A percentile compares a stretch with the other conserved stretches of the same genome.
Evolutionary conservation across 2,113 vertebrate species (phyloP).

Genomic region (Rhinichthys klamathensis): DNA sequence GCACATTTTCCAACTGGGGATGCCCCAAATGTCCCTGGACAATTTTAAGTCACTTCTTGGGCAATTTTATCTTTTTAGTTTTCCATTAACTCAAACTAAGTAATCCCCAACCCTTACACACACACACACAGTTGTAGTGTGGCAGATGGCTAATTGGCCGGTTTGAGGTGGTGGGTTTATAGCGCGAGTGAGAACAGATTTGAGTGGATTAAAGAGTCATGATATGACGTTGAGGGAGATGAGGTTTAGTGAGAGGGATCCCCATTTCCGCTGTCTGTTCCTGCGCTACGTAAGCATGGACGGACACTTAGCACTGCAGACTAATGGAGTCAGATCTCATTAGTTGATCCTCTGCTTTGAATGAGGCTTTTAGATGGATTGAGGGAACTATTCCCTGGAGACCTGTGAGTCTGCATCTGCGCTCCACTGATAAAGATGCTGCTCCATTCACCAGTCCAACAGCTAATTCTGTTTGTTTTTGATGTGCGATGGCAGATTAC

Average conservation of each 20-base stretch:
- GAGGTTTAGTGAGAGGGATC: conserved; percentile 36
- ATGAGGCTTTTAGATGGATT: conserved; percentile 62
- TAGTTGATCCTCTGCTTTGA: conserved; percentile 56
- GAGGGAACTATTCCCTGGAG: conserved; percentile 45
- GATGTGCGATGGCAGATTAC: background rate
- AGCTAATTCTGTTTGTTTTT: background rate
- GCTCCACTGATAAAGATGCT: conserved; percentile 43
- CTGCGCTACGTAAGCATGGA: conserved; percentile 8
- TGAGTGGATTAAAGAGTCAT: conserved; percentile 74
- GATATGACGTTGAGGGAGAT: conserved; percentile 60
- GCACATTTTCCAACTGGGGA: background rate
- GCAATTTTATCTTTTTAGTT: background rate
- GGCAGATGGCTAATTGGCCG: conserved; percentile 91
- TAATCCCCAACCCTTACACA: background rate
- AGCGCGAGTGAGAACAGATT: conserved; percentile 72
- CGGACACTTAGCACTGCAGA: conserved; percentile 47
- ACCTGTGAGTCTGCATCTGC: conserved; percentile 40
- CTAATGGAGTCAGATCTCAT: conserved; percentile 65
- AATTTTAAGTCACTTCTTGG: background rate
- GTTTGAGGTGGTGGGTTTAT: conserved; percentile 74
- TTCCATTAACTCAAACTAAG: background rate
- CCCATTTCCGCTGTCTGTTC: conserved; percentile 46
- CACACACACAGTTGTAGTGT: conserved; percentile 47
- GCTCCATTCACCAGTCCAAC: background rate
- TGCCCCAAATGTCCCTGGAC: no score